Evolutionary conservation across 2,888 invertebrate species (phyloP).

Genomic region (Acanthopleura granulata): DNA sequence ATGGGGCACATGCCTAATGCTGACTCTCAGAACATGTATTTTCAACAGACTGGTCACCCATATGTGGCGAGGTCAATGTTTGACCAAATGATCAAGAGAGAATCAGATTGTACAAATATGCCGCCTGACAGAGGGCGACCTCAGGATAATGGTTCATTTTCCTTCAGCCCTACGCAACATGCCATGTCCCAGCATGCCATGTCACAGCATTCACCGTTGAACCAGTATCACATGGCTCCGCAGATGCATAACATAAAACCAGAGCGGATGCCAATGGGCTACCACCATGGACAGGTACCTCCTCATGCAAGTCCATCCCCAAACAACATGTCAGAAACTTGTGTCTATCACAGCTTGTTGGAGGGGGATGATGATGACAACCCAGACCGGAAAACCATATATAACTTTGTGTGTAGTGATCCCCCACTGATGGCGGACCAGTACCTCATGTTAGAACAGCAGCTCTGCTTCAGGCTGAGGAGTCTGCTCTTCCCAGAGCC

Average conservation of each 20-base stretch:
- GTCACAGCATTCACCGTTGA: constrained; percentile 5
- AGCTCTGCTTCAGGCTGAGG: constrained; percentile 68
- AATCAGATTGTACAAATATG: constrained; percentile 16
- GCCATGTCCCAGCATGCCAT: constrained; percentile 7
- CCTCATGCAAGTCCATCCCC: constrained; percentile 16
- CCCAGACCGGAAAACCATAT: constrained; percentile 17
- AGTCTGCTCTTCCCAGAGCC: constrained; percentile 72
- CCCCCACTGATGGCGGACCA: constrained; percentile 24
- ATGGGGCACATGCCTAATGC: constrained; percentile 15
- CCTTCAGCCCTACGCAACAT: constrained; percentile 12
- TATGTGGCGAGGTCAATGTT: constrained; percentile 3
- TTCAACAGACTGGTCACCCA: constrained; percentile 20
- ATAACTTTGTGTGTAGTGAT: constrained; percentile 17
- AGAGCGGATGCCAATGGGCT: constrained; percentile 14
- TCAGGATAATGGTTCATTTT: not conserved
- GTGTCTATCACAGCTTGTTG: constrained; percentile 15
- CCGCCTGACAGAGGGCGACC: constrained; percentile 10
- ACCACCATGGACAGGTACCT: constrained; percentile 15
- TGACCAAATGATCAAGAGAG: constrained; percentile 10
- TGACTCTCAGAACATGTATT: constrained; percentile 16
- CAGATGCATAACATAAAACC: constrained; percentile 17
- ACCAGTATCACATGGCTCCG: constrained; percentile 18
- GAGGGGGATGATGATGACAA: constrained; percentile 11
- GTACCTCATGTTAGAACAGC: constrained; percentile 55
- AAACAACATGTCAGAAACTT: constrained; percentile 17